These are phyloP conservation scores for Beaufortia kweichowensis DNA, from an alignment of 2,113 vertebrate species.

Conservation along the genomic window DNA sequence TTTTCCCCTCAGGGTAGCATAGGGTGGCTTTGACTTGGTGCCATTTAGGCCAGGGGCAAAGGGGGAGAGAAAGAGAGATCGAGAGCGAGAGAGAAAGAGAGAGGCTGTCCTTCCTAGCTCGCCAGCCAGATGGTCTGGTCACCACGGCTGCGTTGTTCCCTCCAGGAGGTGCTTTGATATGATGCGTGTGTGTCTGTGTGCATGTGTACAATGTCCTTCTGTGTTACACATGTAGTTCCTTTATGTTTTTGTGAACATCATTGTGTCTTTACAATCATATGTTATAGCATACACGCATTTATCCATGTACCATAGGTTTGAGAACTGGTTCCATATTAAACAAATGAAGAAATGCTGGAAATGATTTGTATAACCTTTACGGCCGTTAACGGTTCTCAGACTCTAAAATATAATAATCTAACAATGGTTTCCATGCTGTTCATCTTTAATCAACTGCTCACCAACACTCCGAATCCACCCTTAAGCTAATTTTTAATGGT, in stretches of 20 bases:
- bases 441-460: too few species aligned
- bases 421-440: too few species aligned
- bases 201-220: constrained; percentile 34
- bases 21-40: constrained; percentile 27
- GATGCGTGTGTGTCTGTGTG: constrained; percentile 31
- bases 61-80: not conserved
- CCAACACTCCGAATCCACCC: too few species aligned
- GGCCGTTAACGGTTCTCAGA: too few species aligned
- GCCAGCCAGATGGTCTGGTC: constrained; percentile 55
- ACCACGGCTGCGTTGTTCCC: constrained; percentile 46
- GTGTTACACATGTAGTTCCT: constrained; percentile 11
- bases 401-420: too few species aligned
- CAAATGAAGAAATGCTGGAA: too few species aligned
- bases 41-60: constrained; percentile 36
- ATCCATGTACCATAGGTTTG: not conserved
- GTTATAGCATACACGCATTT: not conserved
- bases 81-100: not conserved
- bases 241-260: not conserved
- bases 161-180: constrained; percentile 57
- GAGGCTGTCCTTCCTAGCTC: constrained; percentile 46
- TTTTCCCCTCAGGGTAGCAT: constrained; percentile 14
- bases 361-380: too few species aligned
- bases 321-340: too few species aligned
- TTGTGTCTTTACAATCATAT: not conserved
- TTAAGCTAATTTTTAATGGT: too few species aligned